Percentiles rank a stretch among this genome's conserved stretches.
These are phyloP conservation scores for Himalopsyche anomala DNA, from an alignment of 2,888 invertebrate genomes.

Conservation along the genomic window DNA sequence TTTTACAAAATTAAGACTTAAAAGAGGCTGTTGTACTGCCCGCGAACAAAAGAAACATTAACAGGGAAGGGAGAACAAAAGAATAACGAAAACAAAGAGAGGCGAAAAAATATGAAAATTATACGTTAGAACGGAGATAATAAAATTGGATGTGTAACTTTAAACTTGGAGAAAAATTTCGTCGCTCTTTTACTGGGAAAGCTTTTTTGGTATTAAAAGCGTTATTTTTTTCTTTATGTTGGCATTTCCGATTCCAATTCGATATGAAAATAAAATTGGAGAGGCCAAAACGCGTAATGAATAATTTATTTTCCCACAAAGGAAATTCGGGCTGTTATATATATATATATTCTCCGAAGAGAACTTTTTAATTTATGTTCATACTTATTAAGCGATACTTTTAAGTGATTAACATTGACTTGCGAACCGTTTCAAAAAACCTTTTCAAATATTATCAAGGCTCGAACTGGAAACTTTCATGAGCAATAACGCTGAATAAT, in stretches of 20 bases:
- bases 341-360: background rate
- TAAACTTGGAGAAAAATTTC: constrained; percentile 21
- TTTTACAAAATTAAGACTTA: too few relatives aligned
- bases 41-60: constrained; percentile 40
- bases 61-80: constrained; percentile 12
- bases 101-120: constrained; percentile 49
- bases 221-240: constrained; percentile 32
- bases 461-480: too few relatives aligned
- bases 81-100: constrained; percentile 46
- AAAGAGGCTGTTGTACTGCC: background rate
- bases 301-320: constrained; percentile 41
- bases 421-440: background rate
- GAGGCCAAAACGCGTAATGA: constrained; percentile 33
- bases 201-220: background rate
- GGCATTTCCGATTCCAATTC: constrained; percentile 44
- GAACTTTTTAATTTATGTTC: constrained; percentile 27
- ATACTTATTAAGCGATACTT: constrained; percentile 35
- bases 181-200: constrained; percentile 28
- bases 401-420: background rate
- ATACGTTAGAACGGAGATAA: constrained; percentile 50
- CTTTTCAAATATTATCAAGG: background rate
- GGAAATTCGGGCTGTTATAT: constrained; percentile 10
- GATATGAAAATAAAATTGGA: constrained; percentile 42
- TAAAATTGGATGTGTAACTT: constrained; percentile 47
- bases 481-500: too few relatives aligned